Conservation (phyloP, 2,888 invertebrate species). For the Petrolisthes cinctipes region DNA sequence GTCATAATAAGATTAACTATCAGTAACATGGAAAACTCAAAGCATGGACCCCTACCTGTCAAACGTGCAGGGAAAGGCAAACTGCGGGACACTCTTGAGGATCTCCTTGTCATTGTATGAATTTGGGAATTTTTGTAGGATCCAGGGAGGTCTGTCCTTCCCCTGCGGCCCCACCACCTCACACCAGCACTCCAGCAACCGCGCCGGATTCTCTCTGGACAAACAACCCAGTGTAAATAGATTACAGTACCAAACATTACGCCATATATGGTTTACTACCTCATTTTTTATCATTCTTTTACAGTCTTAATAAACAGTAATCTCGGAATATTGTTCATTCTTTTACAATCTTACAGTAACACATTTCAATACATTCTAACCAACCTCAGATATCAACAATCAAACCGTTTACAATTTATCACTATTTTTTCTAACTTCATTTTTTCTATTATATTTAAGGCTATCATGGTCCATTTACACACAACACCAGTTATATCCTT, state of each 20-base stretch:
- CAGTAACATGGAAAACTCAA: too few species aligned
- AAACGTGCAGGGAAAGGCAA: constrained; percentile 88
- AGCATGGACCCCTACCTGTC: constrained; percentile 76
- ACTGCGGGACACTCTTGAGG: constrained; percentile 87
- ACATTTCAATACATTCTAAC: too few species aligned
- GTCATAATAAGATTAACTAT: too few species aligned
- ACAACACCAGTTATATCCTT: too few species aligned
- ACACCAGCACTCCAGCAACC: constrained; percentile 85
- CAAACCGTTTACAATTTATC: too few species aligned
- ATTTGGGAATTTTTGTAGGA: constrained; percentile 87
- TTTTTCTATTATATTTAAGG: too few species aligned
- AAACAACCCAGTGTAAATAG: constrained; percentile 14
- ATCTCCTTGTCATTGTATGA: constrained; percentile 86
- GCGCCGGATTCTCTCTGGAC: constrained; percentile 79
- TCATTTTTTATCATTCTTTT: background rate
- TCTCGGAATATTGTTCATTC: too few species aligned
- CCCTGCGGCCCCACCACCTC: constrained; percentile 79
- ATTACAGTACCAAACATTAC: too few species aligned
- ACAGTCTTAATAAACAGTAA: background rate
- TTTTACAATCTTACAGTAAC: too few species aligned
- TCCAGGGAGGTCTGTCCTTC: constrained; percentile 77
- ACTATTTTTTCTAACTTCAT: too few species aligned
- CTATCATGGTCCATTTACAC: too few species aligned
- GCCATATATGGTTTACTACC: background rate
- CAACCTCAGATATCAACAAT: too few species aligned